phyloP scores from a whole-genome alignment of 2,888 invertebrate genomes.

The Spicauda simplicius region DNA sequence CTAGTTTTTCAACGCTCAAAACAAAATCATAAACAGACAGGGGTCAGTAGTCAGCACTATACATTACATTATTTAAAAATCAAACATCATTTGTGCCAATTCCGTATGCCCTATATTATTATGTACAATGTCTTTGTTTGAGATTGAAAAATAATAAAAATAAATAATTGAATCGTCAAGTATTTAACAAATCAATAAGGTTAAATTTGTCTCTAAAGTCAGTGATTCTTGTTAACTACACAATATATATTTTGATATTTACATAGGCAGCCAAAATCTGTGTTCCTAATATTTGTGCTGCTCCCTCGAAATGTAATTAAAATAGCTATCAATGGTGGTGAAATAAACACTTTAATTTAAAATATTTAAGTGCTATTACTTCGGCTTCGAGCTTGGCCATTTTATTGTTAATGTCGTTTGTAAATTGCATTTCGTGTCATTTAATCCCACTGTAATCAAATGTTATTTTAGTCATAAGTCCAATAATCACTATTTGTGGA shows the following conservation, averaged over 20 bases:
- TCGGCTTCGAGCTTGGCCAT: neutral
- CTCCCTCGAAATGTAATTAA: neutral
- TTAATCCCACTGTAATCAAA: conserved; percentile 25
- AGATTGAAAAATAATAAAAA: no score
- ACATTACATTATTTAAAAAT: no score
- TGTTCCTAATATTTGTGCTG: neutral
- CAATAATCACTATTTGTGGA: conserved; percentile 4
- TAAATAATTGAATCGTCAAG: no score
- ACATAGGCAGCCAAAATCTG: neutral
- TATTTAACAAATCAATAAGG: no score
- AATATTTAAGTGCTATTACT: neutral
- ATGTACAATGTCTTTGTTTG: no score
- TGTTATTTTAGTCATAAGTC: conserved; percentile 27
- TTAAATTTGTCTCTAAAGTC: no score
- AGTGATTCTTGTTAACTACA: neutral
- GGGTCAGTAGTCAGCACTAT: no score
- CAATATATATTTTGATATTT: neutral
- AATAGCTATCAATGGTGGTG: neutral
- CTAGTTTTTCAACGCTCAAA: no score
- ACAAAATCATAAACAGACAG: no score
- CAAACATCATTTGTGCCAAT: no score
- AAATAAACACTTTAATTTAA: neutral
- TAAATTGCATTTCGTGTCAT: conserved; percentile 11
- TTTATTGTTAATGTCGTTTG: neutral
- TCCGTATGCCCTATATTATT: no score